Evolutionary conservation across 2,113 vertebrate species (phyloP), one percentile per base, ranked within the genome.

Genomic region (Poeciliopsis retropinna): DNA sequence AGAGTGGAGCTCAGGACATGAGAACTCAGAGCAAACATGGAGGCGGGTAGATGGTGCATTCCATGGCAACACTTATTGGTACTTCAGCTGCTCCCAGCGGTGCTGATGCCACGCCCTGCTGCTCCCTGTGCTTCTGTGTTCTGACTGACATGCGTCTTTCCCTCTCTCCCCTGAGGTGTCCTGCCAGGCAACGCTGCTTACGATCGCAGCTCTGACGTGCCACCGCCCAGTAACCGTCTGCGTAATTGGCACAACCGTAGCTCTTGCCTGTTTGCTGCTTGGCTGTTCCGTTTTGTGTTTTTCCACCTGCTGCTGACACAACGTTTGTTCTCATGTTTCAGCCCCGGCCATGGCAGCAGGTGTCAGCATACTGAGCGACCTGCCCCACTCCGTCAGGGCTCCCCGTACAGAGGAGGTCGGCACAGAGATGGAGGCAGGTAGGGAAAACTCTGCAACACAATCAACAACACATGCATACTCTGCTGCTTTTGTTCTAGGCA

Each of bases 311-410:
- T 62, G 29, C 60, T 92, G 63, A 90, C 79, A 82, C 41, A 9
- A 85, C 90, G 85, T 88, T 88, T 90, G 6, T 80, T 84, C 68
- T 54, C 79, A 72, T 70, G 60, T 89, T 76, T 62, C 93, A 96
- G 96, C 87, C 81, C 90, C 83, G 88, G 94, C 93, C 80, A 97
- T 98, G 97, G 95, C 96, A 95, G 95, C 96, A 28, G 96, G 95
- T 80, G 94, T 96, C 81, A 76, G 97, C 85, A 87, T 97, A 73
- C 93, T 96, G 85, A 95, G 92, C 91, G 95, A 97, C 37, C 85
- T 90, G 34, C 91, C 94, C 0, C 93, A 93, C 86, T 90, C 92
- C 70, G 88, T 80, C 0, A n/a, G 92, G 83, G 90, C 91, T 89
- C 86, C 89, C 73, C 85, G 85, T 72, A 88, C 86, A 84, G 92